A percentile compares a stretch with the other conserved stretches of the same genome.
These are phyloP conservation scores for Rhingia campestris DNA, from an alignment of 2,888 invertebrate genomes.

Conservation along the genomic window DNA sequence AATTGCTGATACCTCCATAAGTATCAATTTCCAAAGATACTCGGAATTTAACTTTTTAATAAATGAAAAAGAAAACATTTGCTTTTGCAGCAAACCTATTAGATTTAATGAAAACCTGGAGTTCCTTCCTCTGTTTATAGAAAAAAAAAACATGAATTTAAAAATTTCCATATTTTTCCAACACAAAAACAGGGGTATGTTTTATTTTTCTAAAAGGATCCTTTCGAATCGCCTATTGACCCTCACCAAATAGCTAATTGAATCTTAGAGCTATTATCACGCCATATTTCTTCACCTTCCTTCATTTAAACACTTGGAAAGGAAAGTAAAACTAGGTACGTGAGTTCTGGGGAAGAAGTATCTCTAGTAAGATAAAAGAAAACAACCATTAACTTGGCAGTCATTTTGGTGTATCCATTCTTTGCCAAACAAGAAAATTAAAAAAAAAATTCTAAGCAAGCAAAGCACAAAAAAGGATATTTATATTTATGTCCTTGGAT, in stretches of 20 bases:
- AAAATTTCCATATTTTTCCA: no score
- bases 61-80: no score
- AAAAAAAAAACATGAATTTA: no score
- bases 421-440: constrained; percentile 8
- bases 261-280: constrained; percentile 70
- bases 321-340: neutral
- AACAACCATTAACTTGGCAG: constrained; percentile 50
- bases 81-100: no score
- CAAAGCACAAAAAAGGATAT: constrained; percentile 52
- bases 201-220: neutral
- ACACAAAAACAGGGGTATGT: neutral
- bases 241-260: constrained; percentile 58
- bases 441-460: constrained; percentile 27
- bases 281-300: constrained; percentile 37
- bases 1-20: no score
- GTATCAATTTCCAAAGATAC: no score
- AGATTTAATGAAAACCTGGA: no score
- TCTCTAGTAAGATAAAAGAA: constrained; percentile 44
- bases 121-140: no score
- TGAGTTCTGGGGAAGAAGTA: constrained; percentile 5
- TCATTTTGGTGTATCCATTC: constrained; percentile 49
- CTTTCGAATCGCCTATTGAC: constrained; percentile 37
- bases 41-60: no score
- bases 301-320: neutral
- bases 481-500: constrained; percentile 60